phyloP scores from a whole-genome alignment of 1,140 invertebrate species.

The Brachionus plicatilis region DNA sequence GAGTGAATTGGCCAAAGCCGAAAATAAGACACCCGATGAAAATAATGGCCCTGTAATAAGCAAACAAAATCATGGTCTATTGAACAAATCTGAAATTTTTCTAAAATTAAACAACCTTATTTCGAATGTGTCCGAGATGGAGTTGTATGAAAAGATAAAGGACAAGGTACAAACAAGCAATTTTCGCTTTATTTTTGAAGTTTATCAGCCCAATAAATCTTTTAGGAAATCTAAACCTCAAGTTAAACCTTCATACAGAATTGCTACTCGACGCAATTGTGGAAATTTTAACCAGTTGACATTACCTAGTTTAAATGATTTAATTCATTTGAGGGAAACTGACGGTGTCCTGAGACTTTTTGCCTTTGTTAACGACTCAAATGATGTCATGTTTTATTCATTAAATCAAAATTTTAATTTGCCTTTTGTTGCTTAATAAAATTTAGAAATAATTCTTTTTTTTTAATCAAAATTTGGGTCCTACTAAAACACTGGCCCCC shows the following conservation, averaged over 20 bases:
- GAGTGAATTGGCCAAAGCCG: not conserved
- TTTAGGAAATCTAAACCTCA: not conserved
- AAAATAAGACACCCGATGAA: not conserved
- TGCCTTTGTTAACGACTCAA: not conserved
- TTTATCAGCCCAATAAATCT: conserved; percentile 1
- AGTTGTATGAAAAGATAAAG: not conserved
- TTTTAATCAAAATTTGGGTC: no score
- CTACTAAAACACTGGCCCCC: no score
- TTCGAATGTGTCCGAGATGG: not conserved
- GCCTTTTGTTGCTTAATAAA: not conserved
- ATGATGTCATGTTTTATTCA: conserved; percentile 28
- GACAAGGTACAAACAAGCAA: not conserved
- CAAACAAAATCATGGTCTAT: not conserved
- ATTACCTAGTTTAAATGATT: not conserved
- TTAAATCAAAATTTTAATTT: conserved; percentile 3
- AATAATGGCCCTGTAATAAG: not conserved
- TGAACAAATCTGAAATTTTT: not conserved
- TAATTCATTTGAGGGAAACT: not conserved
- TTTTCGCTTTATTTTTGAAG: not conserved
- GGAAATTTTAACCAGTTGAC: not conserved
- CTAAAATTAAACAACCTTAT: not conserved
- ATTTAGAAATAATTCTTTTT: no score
- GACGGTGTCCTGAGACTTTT: not conserved
- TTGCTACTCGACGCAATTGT: not conserved
- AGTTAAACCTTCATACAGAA: not conserved